A percentile compares a stretch with the other conserved stretches of the same genome.
These are phyloP conservation scores for Zosterops borbonicus DNA, from an alignment of 2,113 vertebrate genomes.

Conservation along the genomic window DNA sequence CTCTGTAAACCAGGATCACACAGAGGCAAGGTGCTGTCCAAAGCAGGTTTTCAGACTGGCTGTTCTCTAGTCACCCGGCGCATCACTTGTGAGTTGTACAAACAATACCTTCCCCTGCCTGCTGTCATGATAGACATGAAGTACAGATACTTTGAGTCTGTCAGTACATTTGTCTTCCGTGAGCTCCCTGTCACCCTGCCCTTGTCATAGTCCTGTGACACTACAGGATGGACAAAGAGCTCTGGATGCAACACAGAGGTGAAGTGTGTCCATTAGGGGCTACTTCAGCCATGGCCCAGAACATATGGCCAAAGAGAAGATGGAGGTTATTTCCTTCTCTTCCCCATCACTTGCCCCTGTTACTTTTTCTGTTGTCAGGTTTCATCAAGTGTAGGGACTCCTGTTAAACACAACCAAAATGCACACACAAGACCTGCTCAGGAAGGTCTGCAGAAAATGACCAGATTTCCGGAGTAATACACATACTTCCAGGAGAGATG, in stretches of 20 bases:
- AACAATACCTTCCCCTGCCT: neutral
- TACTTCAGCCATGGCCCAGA: neutral
- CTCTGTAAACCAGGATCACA: neutral
- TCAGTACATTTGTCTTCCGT: neutral
- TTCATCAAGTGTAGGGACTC: neutral
- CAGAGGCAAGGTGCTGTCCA: neutral
- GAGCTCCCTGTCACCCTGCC: neutral
- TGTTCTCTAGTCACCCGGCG: rapidly evolving
- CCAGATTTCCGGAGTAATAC: neutral
- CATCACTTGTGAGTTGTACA: neutral
- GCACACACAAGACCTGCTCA: neutral
- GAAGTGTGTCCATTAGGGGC: neutral
- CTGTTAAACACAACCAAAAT: neutral
- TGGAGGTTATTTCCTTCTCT: neutral
- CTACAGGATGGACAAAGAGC: neutral
- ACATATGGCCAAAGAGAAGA: neutral
- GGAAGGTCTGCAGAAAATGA: neutral
- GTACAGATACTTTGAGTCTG: neutral
- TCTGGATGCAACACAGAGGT: neutral
- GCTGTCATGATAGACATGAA: neutral
- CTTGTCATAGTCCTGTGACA: neutral
- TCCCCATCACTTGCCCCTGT: neutral
- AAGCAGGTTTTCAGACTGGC: neutral
- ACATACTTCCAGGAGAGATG: neutral
- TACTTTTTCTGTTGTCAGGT: neutral